These are phyloP conservation scores for Drosophila willistoni DNA, from an alignment of 1,140 invertebrate genomes.

Conservation along the genomic window DNA sequence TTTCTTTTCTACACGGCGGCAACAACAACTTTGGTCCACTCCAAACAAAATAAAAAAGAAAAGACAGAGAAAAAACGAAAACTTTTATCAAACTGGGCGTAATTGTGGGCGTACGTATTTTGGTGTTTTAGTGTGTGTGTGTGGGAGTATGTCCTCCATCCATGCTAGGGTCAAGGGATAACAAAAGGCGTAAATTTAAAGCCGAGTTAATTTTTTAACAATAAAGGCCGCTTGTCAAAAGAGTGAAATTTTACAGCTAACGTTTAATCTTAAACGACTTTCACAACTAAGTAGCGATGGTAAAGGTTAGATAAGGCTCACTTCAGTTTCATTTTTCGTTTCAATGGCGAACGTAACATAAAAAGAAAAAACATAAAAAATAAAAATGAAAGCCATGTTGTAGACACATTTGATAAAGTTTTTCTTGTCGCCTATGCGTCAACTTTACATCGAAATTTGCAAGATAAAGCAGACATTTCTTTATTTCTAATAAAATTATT, in stretches of 20 bases:
- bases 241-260: conserved; percentile 63
- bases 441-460: too few species aligned
- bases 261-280: conserved; percentile 77
- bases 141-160: conserved; percentile 32
- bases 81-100: conserved; percentile 71
- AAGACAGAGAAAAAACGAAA: conserved; percentile 35
- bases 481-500: too few species aligned
- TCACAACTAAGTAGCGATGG: conserved; percentile 19
- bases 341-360: conserved; percentile 24
- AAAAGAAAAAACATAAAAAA: neutral
- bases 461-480: too few species aligned
- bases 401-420: neutral
- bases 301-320: conserved; percentile 36
- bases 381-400: neutral
- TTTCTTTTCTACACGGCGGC: conserved; percentile 11
- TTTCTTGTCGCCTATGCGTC: neutral
- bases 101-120: conserved; percentile 54
- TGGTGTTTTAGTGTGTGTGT: conserved; percentile 1
- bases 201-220: conserved; percentile 79
- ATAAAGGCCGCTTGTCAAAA: conserved; percentile 76
- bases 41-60: conserved; percentile 24
- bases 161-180: conserved; percentile 68
- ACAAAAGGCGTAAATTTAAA: conserved; percentile 81
- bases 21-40: conserved; percentile 6
- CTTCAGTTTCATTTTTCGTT: conserved; percentile 26